Base-by-base conservation (phyloP, 2,888 invertebrate genomes). In the Nomada ferruginata region DNA sequence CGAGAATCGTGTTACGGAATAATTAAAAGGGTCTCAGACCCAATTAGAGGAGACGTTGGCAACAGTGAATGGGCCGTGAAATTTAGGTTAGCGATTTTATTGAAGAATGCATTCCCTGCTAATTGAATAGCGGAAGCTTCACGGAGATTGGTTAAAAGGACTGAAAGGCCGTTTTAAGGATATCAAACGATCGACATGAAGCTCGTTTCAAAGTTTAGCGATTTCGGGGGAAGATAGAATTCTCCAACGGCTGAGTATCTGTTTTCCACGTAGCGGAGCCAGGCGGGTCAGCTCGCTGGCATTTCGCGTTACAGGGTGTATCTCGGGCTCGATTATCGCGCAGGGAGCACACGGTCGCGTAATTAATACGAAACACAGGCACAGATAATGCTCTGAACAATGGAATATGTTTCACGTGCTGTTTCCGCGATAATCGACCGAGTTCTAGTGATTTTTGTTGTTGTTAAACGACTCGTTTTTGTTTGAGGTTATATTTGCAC, bases 21-120 rank as follows among this genome's bases (percentile, higher is more conserved):
- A 47, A 47, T 47, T 47, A 47, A 47, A 47, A 13, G 13, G 13
- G 10, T 47, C 47, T 13, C 47, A 13, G 29, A 29, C 7, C 7
- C 29, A 29, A 29, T 29, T 5, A 7, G 29, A 7, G 5, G 5
- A 5, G 5, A 29, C 29, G 29, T 7, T 36, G 36, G 36, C 36
- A 7, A 36, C 36, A 36, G 36, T 36, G 36, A 36, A 36, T 36
- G 36, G 36, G 7, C 36, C 11, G 20, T 7, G 10, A 15, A 63
- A 63, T 63, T 63, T 44, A 13, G 42, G 42, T 61, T 42, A 61
- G 29, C 61, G 42, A 61, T 42, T 42, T 42, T 42, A 13, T 7
- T 61, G 61, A 20, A 61, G 42, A 61, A 11, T n/a, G 61, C 20
- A 7, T 7, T 5, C 42, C 9, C 11, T 10, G 7, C 36, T 36